These are phyloP conservation scores for Thereuonema tuberculata DNA, from an alignment of 1,140 invertebrate species.

Conservation along the genomic window DNA sequence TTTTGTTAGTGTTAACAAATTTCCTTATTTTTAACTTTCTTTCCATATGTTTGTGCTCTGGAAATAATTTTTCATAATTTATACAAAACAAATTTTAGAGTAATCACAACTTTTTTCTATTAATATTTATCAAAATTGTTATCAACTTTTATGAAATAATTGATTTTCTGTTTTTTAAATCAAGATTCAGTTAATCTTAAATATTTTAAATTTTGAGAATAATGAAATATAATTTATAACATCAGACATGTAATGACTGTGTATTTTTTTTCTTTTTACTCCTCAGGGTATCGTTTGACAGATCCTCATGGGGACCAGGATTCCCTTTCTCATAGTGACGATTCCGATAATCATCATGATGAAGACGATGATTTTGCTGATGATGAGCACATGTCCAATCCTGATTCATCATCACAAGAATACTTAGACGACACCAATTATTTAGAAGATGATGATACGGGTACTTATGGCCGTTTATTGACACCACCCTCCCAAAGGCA, in stretches of 20 bases:
- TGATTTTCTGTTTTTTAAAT: neutral
- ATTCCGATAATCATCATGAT: slow-evolving; percentile 48
- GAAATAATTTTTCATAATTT: too few relatives aligned
- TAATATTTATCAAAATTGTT: too few relatives aligned
- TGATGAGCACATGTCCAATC: slow-evolving; percentile 46
- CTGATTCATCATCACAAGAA: slow-evolving; percentile 41
- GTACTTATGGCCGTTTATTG: slow-evolving; percentile 22
- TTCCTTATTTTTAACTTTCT: too few relatives aligned
- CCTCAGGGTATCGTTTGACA: neutral
- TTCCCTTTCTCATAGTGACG: slow-evolving; percentile 40
- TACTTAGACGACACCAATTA: slow-evolving; percentile 28
- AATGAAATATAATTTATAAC: too few relatives aligned
- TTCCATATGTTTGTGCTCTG: too few relatives aligned
- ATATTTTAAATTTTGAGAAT: too few relatives aligned
- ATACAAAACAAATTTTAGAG: too few relatives aligned
- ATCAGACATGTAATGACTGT: neutral
- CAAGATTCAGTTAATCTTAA: neutral
- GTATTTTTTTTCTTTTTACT: slow-evolving; percentile 13
- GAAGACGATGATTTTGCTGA: slow-evolving; percentile 47
- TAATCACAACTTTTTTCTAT: too few relatives aligned
- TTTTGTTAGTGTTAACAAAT: too few relatives aligned
- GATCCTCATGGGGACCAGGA: slow-evolving; percentile 26
- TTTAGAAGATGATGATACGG: slow-evolving; percentile 23
- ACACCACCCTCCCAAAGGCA: slow-evolving; percentile 9
- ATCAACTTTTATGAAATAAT: neutral